phyloP scores from a whole-genome alignment of 2,113 vertebrate species.

The Hippocampus barbouri region DNA sequence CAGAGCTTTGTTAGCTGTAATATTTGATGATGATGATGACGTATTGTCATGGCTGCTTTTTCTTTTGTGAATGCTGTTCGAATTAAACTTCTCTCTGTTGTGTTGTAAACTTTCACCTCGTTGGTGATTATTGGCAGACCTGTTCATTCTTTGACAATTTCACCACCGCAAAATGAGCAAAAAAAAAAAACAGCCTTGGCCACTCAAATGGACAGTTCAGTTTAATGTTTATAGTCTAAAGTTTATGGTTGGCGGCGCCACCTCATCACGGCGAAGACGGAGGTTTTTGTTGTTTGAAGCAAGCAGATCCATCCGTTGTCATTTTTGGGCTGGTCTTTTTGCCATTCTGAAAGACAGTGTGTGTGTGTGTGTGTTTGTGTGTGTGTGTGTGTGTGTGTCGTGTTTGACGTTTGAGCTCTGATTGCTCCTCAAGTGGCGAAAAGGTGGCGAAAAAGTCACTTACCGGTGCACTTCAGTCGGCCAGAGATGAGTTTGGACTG shows the following conservation, averaged over 20 bases:
- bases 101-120: constrained; percentile 21
- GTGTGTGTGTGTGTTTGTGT: too few species aligned
- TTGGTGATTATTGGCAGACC: not conserved
- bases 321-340: not conserved
- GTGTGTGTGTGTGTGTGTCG: too few species aligned
- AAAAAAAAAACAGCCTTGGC: not conserved
- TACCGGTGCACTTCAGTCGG: constrained; percentile 37
- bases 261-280: not conserved
- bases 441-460: not conserved
- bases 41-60: constrained; percentile 13
- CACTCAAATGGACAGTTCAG: not conserved
- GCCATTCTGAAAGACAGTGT: constrained; percentile 3
- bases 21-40: not conserved
- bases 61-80: constrained; percentile 27
- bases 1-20: constrained; percentile 1
- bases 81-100: constrained; percentile 39
- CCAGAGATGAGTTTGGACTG: constrained; percentile 44
- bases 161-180: not conserved
- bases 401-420: not conserved
- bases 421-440: not conserved
- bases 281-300: constrained; percentile 1
- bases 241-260: not conserved
- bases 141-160: not conserved
- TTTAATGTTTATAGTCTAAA: not conserved
- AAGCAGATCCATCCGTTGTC: not conserved